Base-by-base conservation (phyloP, 2,888 invertebrate species). In the Pimpla rufipes region DNA sequence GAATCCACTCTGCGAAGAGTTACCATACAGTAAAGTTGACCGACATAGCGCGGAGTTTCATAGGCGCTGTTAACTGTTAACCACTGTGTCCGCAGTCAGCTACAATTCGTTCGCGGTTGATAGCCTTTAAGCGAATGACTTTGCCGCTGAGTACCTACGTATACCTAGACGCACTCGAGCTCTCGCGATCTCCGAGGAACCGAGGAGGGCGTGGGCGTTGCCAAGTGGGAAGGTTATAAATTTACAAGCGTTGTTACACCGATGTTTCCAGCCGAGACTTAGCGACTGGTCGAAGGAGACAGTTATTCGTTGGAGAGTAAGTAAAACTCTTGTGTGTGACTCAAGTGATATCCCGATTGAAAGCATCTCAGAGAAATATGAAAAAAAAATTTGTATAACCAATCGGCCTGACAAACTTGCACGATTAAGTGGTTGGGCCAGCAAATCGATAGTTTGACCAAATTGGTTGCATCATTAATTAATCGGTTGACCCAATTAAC, bases 191-290 rank as follows among this genome's bases (percentile, higher is more conserved):
- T 6, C 16, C 29, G 5, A 13, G 47, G 45, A 11, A 66, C 47
- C 66, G 23, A 45, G 45, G 8, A 66, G n/a, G n/a, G 42, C 47
- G 45, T 66, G 23, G 47, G 66, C 23, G 66, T 66, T 45, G 40
- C 6, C 5, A 66, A 66, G 64, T 66, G 64, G 64, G 42, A 45
- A 21, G 64, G 42, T 64, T 64, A 18, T 45, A 64, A 64, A 64
- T 64, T 64, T 42, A 16, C 64, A 18, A 40, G 29, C 64, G 21
- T 42, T n/a, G 16, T 11, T 11, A 42, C 45, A 42, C 18, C 21
- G 64, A 64, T 64, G 18, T 62, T 40, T 7, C 40, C 13, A 42
- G 5, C n/a, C 64, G 42, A 21, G 2, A 42, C 16, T 18, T 42
- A 64, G 23, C 64, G 42, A 42, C 18, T 66, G 42, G 42, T 21